Base-by-base conservation (phyloP, 2,797 vertebrate species). In the Microchirus variegatus region DNA sequence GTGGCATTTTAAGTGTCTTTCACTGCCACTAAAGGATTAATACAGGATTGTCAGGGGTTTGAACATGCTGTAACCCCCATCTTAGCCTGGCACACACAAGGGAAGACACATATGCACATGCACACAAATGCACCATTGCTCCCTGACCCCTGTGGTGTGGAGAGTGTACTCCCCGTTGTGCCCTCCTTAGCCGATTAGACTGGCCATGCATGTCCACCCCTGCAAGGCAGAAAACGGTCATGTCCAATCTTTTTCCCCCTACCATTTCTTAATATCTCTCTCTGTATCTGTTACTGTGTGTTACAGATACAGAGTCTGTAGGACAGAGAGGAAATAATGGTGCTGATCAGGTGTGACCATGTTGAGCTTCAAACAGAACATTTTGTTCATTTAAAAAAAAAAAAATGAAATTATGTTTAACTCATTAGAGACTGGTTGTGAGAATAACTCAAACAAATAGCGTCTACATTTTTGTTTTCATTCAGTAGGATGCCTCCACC, bases 101-200 rank as follows among this genome's bases (percentile, higher is more conserved):
- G 31, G 31, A 31, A 31, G 5, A 8, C 31, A 8, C 31, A 1
- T 9, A 51, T n/a, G 5, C 52, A 19, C 52, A 31, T 22, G 12
- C 14, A 1, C 8, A 15, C 4, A 16, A 3, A 31, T 19, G 31
- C 19, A n/a, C 2, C 10, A 2, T 46, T 0, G 2, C 42, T 57
- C 59, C 38, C 50, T 64, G 79, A 81, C 73, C 77, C 70, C 56
- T 47, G 78, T 81, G 82, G 73, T 84, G 78, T 72, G 68, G 40
- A 81, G 67, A 84, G 73, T 51, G 45, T 43, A 69, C 45, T 45
- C 58, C 49, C 57, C 5, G 59, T 41, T 12, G 35, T 36, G 66
- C 44, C 69, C 71, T 78, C 81, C 81, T 76, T 63, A 82, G 82
- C 62, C 51, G 72, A 84, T 84, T 84, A 87, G 72, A 45, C 49